Percentiles rank a stretch among this genome's conserved stretches.
Conservation (phyloP, 1,140 invertebrate species). For the Homalodisca vitripennis region DNA sequence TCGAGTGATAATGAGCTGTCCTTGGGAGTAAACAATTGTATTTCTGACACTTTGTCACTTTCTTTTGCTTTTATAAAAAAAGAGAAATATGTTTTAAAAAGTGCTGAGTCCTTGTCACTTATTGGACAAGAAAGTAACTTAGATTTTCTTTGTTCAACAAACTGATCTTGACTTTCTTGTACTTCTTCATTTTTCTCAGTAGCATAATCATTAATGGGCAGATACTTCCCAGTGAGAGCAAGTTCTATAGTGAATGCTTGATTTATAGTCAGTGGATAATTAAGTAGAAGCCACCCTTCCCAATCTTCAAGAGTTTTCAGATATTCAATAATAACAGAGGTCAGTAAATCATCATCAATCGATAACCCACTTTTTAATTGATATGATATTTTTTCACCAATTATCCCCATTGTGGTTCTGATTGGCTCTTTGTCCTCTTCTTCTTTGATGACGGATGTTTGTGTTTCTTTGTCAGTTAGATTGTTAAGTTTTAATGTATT, state of each 20-base stretch:
- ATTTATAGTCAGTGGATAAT: constrained; percentile 57
- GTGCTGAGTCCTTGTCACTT: not conserved
- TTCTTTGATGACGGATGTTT: not conserved
- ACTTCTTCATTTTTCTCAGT: constrained; percentile 23
- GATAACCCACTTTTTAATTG: constrained; percentile 52
- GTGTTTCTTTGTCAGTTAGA: constrained; percentile 1
- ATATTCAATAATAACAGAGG: constrained; percentile 59
- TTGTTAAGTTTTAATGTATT: not conserved
- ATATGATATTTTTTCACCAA: constrained; percentile 57
- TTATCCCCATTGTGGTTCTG: constrained; percentile 36
- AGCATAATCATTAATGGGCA: constrained; percentile 43
- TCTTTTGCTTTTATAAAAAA: not conserved
- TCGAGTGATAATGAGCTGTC: no score
- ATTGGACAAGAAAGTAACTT: constrained; percentile 2
- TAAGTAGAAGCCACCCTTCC: constrained; percentile 59
- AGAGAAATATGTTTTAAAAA: constrained; percentile 12
- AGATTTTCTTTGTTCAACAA: constrained; percentile 17
- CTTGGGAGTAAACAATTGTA: no score
- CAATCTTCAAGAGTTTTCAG: constrained; percentile 52
- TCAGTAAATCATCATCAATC: constrained; percentile 54
- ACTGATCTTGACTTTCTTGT: not conserved
- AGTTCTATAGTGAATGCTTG: constrained; percentile 58
- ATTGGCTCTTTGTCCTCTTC: constrained; percentile 5
- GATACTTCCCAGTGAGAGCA: constrained; percentile 47
- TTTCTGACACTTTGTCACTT: not conserved